Base-by-base conservation (phyloP, 2,888 invertebrate species). In the Machimus atricapillus region DNA sequence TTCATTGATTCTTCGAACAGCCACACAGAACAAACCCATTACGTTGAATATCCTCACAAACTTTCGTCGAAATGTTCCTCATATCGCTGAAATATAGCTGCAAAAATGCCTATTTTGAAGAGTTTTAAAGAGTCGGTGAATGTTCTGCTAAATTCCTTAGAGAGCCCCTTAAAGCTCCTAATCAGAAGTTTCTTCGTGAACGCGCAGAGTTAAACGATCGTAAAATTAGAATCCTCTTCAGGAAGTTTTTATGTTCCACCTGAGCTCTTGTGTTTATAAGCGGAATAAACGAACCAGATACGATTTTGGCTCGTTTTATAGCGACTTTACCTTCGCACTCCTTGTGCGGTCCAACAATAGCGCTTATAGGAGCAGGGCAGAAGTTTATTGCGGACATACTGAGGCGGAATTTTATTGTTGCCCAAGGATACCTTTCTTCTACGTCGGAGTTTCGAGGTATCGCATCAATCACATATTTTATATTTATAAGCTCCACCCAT, bases 151-250 rank as follows among this genome's bases (percentile, higher is more conserved):
- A 81, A 81, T n/a, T 52, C 37, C 56, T 56, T 34, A 81, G 31
- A 81, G 46, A 7, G 27, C 37, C 27, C 16, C 40, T 81, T 52
- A 81, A 81, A 56, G 46, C 81, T 31, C 34, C 56, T 81, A 81
- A 81, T 81, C 81, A 81, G 81, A 31, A 56, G 52, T 81, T 83
- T 83, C 40, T 37, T 40, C 34, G 31, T 66, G 83, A 83, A 83
- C 23, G 40, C 73, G 31, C 73, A 73, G n/a, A 83, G 40, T 73
- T 40, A 83, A 83, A 83, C 66, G 73, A 40, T 73, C 83, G 43
- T 83, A 83, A 83, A 83, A 83, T 83, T 83, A 73, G 73, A 73
- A 83, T 83, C 56, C 81, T 81, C 81, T 81, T 81, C 52, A 56
- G 81, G 81, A 27, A 27, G 27, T 16, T 81, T 83, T 83, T 83